Percentiles rank a stretch among this genome's conserved stretches.
Evolutionary conservation across 2,888 invertebrate species (phyloP).

Genomic region (Melanargia galathea): DNA sequence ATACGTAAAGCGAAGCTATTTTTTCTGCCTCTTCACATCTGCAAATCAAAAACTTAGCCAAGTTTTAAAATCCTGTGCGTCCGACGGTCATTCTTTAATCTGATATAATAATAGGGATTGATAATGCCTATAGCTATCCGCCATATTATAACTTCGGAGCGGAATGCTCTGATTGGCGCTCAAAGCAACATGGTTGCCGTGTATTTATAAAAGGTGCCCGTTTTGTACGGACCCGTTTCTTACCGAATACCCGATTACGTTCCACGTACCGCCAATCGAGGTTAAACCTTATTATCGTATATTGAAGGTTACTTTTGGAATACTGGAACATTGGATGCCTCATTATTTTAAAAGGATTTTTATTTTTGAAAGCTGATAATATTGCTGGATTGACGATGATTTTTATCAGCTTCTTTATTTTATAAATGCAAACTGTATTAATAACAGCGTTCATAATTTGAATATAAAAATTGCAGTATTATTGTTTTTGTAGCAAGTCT

Average conservation of each 20-base stretch:
- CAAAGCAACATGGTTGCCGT: slow-evolving; percentile 69
- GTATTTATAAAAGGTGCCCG: slow-evolving; percentile 50
- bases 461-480: too few species aligned
- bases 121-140: slow-evolving; percentile 60
- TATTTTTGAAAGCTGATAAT: slow-evolving; percentile 26
- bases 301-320: slow-evolving; percentile 17
- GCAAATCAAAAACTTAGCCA: slow-evolving; percentile 25
- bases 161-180: slow-evolving; percentile 66
- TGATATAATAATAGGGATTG: slow-evolving; percentile 64
- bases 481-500: background rate
- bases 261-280: slow-evolving; percentile 17
- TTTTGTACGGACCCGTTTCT: slow-evolving; percentile 45
- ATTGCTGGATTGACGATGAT: slow-evolving; percentile 6
- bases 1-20: too few species aligned
- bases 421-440: background rate
- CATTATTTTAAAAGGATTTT: slow-evolving; percentile 33
- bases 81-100: slow-evolving; percentile 51
- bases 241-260: slow-evolving; percentile 43
- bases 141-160: slow-evolving; percentile 59
- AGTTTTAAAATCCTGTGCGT: slow-evolving; percentile 37
- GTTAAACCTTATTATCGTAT: slow-evolving; percentile 26
- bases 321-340: background rate
- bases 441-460: too few species aligned
- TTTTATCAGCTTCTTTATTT: background rate
- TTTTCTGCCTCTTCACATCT: too few species aligned